Percentiles rank a stretch among this genome's conserved stretches.
Conservation (phyloP, 2,888 invertebrate genomes). For the Scrobipalpa costella region DNA sequence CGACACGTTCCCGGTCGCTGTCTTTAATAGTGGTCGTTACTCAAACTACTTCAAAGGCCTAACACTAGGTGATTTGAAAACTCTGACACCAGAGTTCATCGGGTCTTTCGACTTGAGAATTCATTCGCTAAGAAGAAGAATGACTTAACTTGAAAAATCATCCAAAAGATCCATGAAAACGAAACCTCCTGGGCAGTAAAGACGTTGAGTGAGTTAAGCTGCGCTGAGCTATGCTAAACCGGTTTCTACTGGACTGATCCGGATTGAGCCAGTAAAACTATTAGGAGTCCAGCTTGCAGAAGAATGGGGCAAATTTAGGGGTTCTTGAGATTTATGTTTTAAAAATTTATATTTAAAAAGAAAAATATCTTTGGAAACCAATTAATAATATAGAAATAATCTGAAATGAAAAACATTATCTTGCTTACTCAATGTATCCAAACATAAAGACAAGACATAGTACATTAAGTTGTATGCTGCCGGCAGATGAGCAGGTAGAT, state of each 20-base stretch:
- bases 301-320: neutral
- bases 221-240: constrained; percentile 8
- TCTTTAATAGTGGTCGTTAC: too few species aligned
- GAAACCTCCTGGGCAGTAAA: constrained; percentile 2
- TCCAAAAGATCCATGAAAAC: neutral
- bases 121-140: too few species aligned
- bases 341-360: neutral
- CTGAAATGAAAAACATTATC: neutral
- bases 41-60: too few species aligned
- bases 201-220: neutral
- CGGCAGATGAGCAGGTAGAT: too few species aligned
- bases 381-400: neutral
- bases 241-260: neutral
- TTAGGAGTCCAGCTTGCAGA: neutral
- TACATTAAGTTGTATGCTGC: too few species aligned
- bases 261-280: constrained; percentile 8
- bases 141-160: neutral
- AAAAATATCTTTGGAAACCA: neutral
- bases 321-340: neutral
- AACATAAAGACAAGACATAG: too few species aligned
- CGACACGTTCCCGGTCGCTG: too few species aligned
- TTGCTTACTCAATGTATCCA: too few species aligned
- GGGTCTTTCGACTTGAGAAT: too few species aligned
- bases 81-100: too few species aligned
- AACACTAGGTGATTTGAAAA: too few species aligned